These are phyloP conservation scores for Poeciliopsis prolifica DNA, from an alignment of 2,113 vertebrate genomes.

Conservation along the genomic window DNA sequence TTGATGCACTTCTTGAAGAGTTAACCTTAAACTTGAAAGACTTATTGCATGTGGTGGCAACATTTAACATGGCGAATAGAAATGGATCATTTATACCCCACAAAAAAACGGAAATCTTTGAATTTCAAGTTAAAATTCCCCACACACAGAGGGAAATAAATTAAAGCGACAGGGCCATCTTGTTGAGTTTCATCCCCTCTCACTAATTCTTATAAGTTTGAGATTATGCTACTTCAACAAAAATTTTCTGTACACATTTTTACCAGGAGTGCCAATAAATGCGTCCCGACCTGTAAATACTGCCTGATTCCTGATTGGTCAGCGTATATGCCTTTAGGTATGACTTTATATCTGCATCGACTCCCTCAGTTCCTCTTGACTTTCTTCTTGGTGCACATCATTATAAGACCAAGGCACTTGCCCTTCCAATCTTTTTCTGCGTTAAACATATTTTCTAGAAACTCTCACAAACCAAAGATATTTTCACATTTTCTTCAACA, in stretches of 20 bases:
- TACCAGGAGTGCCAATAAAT: neutral
- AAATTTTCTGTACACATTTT: neutral
- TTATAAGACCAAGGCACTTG: constrained; percentile 62
- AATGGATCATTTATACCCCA: too few relatives aligned
- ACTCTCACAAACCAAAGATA: neutral
- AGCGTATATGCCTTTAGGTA: constrained; percentile 81
- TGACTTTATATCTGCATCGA: constrained; percentile 49
- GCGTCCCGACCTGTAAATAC: constrained; percentile 19
- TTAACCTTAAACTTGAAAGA: too few relatives aligned
- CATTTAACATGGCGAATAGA: too few relatives aligned
- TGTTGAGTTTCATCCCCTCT: neutral
- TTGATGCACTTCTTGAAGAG: too few relatives aligned
- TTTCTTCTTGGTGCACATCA: constrained; percentile 40
- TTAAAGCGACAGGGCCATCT: too few relatives aligned
- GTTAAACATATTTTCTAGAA: constrained; percentile 47
- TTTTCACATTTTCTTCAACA: neutral
- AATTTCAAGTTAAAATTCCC: too few relatives aligned
- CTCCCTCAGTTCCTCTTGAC: constrained; percentile 27
- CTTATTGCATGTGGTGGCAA: too few relatives aligned
- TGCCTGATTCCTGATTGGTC: constrained; percentile 78
- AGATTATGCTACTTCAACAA: neutral
- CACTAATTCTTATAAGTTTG: neutral
- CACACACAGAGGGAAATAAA: too few relatives aligned
- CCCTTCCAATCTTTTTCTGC: constrained; percentile 49
- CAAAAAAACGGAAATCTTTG: too few relatives aligned